phyloP scores from a whole-genome alignment of 2,888 invertebrate species.

The Syrista parreyssii region DNA sequence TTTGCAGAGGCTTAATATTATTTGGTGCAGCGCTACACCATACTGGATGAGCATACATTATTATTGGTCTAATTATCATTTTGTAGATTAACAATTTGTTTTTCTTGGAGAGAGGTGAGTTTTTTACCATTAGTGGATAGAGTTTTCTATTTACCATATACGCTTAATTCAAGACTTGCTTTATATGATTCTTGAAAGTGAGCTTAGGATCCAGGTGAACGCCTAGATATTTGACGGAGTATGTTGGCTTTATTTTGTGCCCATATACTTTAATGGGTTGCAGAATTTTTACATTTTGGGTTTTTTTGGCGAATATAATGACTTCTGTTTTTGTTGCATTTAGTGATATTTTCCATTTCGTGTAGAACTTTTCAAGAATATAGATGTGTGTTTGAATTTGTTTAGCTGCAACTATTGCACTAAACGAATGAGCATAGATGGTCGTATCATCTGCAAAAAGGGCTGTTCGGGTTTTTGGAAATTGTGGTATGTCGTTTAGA shows the following conservation, averaged over 20 bases:
- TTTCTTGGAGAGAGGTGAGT: too few species aligned
- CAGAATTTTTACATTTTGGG: conserved; percentile 14
- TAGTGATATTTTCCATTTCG: conserved; percentile 24
- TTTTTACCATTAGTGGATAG: too few species aligned
- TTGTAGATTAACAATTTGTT: too few species aligned
- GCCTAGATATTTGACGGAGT: conserved; percentile 37
- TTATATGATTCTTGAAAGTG: conserved; percentile 29
- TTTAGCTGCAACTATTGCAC: conserved; percentile 29
- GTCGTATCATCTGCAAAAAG: conserved; percentile 37
- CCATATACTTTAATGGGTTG: conserved; percentile 25
- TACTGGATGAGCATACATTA: conserved; percentile 40
- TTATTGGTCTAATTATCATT: conserved; percentile 21
- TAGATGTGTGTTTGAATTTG: conserved; percentile 27
- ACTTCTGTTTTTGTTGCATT: conserved; percentile 25
- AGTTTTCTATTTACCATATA: conserved; percentile 25
- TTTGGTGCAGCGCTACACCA: conserved; percentile 33
- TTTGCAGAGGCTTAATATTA: conserved; percentile 26
- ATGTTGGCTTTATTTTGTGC: conserved; percentile 19
- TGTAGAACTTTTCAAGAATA: conserved; percentile 17
- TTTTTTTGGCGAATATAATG: conserved; percentile 26
- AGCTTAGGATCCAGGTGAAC: conserved; percentile 30
- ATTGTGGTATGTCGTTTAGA: conserved; percentile 33
- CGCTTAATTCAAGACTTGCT: conserved; percentile 27
- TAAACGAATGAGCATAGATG: conserved; percentile 33
- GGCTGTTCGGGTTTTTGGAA: conserved; percentile 21